Evolutionary conservation across 2,888 invertebrate species (phyloP), one percentile per base, ranked within the genome.

Genomic region (Danaus chrysippus): DNA sequence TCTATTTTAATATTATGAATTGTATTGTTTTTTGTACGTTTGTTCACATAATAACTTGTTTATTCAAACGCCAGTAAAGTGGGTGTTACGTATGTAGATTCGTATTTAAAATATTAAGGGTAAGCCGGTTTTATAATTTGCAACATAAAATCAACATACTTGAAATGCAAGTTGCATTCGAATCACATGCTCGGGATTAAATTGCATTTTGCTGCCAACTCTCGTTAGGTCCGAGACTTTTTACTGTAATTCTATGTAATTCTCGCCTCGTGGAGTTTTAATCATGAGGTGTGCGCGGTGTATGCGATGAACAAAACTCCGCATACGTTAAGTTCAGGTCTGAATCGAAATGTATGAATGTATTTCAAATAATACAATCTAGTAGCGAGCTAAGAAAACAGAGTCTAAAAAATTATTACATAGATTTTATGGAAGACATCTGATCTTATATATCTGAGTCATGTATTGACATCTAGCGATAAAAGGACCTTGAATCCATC

Each of bases 401-500:
- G 3, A 5, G 46, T 5, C 10, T 15, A n/a, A 49, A 17, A 49
- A 17, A 46, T 46, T 46, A 49, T 6, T 11, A 9, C 15, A 49
- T 17, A 17, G 10, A 17, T 17, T 17, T 2, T 17, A 17, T 17
- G 8, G n/a, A 9, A 49, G 63, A 72, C 69, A 65, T 69, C 68
- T 66, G 68, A 70, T 73, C 64, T 42, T 59, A 65, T 58, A 59
- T 63, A 62, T 49, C 49, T 49, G 49, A 34, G 23, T 34, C 23
- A 49, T 49, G 49, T 13, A 54, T 59, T 59, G 54, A 55, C 46
- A 41, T 60, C 41, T 55, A 57, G 68, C 68, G 59, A 49, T 67
- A 67, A 71, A 71, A 71, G 66, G 65, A 69, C 46, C 62, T 68
- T 65, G 66, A 67, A 65, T 68, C 66, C 58, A 70, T 71, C 73